Evolutionary conservation across 2,888 invertebrate genomes (phyloP).

Genomic region (Acheta domesticus): DNA sequence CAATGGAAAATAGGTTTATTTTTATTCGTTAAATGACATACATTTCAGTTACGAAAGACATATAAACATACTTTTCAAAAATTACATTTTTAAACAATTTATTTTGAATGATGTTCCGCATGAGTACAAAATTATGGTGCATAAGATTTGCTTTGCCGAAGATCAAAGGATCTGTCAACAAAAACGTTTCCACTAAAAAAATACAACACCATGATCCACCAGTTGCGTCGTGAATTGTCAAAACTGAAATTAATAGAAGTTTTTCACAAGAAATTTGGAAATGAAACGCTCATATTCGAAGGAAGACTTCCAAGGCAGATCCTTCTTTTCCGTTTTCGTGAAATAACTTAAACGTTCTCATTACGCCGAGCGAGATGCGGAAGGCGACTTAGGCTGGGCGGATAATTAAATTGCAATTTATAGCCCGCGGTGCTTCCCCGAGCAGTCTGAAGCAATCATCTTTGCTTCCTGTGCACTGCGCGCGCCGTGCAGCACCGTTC

Average conservation of each 20-base stretch:
- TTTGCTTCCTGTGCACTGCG: neutral
- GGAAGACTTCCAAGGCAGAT: neutral
- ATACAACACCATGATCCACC: neutral
- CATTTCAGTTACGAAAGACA: no score
- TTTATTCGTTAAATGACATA: no score
- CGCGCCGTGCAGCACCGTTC: neutral
- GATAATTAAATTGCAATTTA: constrained; percentile 6
- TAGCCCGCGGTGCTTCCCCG: constrained; percentile 1
- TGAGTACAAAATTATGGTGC: no score
- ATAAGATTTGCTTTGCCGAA: neutral
- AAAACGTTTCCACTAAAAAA: neutral
- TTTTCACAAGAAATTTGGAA: neutral
- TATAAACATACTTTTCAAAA: no score
- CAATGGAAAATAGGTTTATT: no score
- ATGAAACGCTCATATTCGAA: neutral
- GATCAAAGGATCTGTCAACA: neutral
- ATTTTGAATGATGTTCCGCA: no score
- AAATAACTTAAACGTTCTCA: constrained; percentile 4
- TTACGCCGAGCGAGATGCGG: neutral
- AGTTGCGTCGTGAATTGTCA: neutral
- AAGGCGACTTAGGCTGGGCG: constrained; percentile 6
- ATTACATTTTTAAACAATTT: no score
- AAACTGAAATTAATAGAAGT: neutral
- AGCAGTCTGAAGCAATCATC: constrained; percentile 18
- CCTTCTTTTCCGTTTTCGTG: constrained; percentile 5